A percentile compares a stretch with the other conserved stretches of the same genome.
phyloP scores from a whole-genome alignment of 1,140 invertebrate species.

The Megathymus violae region DNA sequence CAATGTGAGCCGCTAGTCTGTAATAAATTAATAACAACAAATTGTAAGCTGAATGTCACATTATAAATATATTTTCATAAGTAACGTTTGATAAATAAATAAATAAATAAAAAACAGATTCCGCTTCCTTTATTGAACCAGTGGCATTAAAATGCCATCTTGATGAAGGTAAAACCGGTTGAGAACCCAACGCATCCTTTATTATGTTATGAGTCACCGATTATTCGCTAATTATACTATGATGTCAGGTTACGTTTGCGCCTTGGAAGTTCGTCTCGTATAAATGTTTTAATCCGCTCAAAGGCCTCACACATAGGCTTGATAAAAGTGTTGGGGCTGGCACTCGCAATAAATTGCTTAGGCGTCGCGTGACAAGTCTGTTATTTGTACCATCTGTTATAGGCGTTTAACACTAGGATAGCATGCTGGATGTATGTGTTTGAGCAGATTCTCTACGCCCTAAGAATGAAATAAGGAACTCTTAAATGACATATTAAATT shows the following conservation, averaged over 20 bases:
- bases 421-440: too few species aligned
- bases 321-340: too few species aligned
- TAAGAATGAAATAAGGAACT: too few species aligned
- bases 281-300: too few species aligned
- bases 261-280: conserved; percentile 3
- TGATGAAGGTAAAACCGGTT: conserved; percentile 15
- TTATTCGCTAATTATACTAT: conserved; percentile 18
- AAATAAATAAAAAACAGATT: conserved; percentile 18
- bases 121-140: conserved; percentile 20
- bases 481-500: too few species aligned
- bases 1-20: too few species aligned
- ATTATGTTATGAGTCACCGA: conserved; percentile 5
- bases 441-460: too few species aligned
- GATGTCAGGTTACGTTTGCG: conserved; percentile 27
- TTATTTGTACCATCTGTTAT: too few species aligned
- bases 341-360: too few species aligned
- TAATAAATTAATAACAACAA: not conserved
- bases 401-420: too few species aligned
- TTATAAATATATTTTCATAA: not conserved
- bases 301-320: too few species aligned
- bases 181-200: not conserved
- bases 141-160: conserved; percentile 19
- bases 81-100: not conserved
- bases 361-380: too few species aligned
- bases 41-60: conserved; percentile 3